phyloP scores from a whole-genome alignment of 2,797 vertebrate species.

The Hydrocynus forskahlii region DNA sequence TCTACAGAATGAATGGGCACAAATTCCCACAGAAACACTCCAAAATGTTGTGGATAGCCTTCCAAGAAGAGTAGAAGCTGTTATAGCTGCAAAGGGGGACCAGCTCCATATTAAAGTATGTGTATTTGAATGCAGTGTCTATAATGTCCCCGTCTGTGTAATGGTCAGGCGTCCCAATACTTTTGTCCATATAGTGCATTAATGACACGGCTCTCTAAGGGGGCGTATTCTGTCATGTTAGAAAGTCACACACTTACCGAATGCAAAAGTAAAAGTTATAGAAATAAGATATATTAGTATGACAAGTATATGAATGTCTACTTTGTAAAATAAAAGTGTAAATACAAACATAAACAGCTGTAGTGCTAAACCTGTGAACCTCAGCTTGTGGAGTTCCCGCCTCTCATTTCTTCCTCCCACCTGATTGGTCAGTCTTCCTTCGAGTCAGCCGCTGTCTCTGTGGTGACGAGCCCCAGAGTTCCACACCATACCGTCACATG shows the following conservation, averaged over 20 bases:
- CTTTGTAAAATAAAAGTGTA: not conserved
- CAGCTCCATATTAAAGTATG: too few species aligned
- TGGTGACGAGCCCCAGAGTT: slow-evolving; percentile 61
- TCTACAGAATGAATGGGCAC: too few species aligned
- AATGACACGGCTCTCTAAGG: too few species aligned
- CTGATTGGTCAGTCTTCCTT: slow-evolving; percentile 59
- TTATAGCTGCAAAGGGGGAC: too few species aligned
- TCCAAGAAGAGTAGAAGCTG: too few species aligned
- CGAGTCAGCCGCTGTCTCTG: slow-evolving; percentile 68
- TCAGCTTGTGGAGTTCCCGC: slow-evolving; percentile 46
- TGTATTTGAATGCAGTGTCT: too few species aligned
- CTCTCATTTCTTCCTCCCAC: slow-evolving; percentile 5
- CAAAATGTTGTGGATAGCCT: too few species aligned
- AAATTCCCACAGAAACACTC: too few species aligned
- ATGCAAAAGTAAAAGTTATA: not conserved
- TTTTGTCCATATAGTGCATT: too few species aligned
- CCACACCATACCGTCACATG: slow-evolving; percentile 65
- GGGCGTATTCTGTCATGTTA: not conserved
- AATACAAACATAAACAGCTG: too few species aligned
- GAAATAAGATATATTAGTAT: not conserved
- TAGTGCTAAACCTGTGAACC: not conserved
- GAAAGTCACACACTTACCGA: not conserved
- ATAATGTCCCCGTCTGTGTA: too few species aligned
- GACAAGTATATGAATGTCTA: not conserved
- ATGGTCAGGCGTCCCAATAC: too few species aligned